Conservation (phyloP, 2,797 vertebrate species). For the Sebastes minor region DNA sequence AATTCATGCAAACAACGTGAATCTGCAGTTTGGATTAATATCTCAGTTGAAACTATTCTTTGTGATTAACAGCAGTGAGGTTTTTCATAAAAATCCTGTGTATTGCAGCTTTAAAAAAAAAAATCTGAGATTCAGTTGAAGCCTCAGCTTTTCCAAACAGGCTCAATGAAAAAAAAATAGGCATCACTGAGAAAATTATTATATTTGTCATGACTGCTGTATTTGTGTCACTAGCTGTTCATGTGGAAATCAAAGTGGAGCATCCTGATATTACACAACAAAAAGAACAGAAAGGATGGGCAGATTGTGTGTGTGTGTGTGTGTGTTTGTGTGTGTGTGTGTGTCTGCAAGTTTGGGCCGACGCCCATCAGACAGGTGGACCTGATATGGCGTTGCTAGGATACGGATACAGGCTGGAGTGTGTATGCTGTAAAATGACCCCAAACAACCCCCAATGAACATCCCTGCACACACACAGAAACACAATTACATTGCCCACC, state of each 20-base stretch:
- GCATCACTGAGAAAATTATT: background rate
- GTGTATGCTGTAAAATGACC: conserved; percentile 42
- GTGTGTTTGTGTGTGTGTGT: background rate
- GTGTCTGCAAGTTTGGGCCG: conserved; percentile 30
- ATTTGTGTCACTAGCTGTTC: background rate
- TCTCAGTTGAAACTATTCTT: too few species aligned
- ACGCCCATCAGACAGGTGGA: conserved; percentile 60
- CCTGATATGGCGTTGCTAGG: conserved; percentile 64
- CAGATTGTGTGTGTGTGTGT: conserved; percentile 1
- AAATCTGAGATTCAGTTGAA: background rate
- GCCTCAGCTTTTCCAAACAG: background rate
- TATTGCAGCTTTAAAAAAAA: background rate
- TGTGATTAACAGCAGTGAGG: too few species aligned
- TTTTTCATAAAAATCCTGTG: background rate
- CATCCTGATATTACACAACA: background rate
- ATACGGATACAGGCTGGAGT: conserved; percentile 49
- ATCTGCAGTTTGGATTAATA: too few species aligned
- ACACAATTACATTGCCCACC: conserved; percentile 46
- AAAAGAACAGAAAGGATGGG: background rate
- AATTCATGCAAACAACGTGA: too few species aligned
- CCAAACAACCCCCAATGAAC: conserved; percentile 41
- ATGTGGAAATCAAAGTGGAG: background rate
- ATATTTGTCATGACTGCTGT: background rate
- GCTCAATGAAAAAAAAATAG: background rate
- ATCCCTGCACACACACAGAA: conserved; percentile 18